Base-by-base conservation (phyloP, 2,113 vertebrate genomes). In the Pongo abelii region DNA sequence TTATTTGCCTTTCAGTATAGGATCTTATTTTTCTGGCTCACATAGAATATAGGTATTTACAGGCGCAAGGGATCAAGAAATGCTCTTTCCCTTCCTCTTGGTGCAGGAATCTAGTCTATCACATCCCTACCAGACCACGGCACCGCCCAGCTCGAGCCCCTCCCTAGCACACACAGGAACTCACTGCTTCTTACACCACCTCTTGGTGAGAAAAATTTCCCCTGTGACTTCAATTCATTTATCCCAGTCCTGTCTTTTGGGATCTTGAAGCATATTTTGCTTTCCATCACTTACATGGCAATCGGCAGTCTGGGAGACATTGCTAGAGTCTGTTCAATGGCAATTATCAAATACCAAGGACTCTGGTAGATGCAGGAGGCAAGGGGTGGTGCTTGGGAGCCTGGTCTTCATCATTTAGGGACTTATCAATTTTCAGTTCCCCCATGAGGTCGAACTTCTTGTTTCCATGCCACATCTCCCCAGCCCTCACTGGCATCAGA, bases 401-500 rank as follows among this genome's bases (percentile, higher is more conserved):
- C 70, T 40, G 20, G 35, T 6, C 35, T 52, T 93, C 22, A 5
- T 14, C 57, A 32, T 7, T 59, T 16, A 43, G 1, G 2, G 4
- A 8, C 35, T 84, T 55, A 59, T 77, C 57, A 50, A 8, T 30
- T 25, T 55, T 74, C 9, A 32, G 30, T 38, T 86, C 5, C 38
- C n/a, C n/a, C 30, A 32, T 1, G 22, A 94, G 32, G 38, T 11
- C 14, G 50, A 27, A 43, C 55, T 35, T n/a, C 11, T n/a, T 35
- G 27, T 30, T 2, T 38, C 17, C 0, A 2, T 0, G 2, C 38
- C 64, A 14, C 4, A 10, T 12, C 4, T 32, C 22, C 38, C 46
- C 17, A 67, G 13, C 11, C 6, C 16, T 48, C 38, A 0, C 77
- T 52, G 2, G 23, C 11, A 22, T 22, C 77, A 77, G 48, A 69